phyloP scores from a whole-genome alignment of 2,797 vertebrate genomes.

The Luscinia luscinia region DNA sequence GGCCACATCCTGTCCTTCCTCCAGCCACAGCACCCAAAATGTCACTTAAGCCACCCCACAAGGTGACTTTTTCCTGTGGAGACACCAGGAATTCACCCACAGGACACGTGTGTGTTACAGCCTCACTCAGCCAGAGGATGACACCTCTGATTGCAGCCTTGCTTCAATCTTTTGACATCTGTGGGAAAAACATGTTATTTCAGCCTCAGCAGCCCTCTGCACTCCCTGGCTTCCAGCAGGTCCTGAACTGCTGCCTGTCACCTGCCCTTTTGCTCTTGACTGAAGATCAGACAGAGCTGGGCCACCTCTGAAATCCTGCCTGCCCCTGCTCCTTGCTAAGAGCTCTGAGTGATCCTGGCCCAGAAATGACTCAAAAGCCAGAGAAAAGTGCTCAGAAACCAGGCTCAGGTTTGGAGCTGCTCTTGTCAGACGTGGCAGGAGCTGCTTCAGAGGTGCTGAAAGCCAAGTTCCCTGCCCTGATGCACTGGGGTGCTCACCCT shows the following conservation, averaged over 20 bases:
- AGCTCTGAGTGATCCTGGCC: neutral
- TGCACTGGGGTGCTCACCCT: neutral
- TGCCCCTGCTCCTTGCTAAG: neutral
- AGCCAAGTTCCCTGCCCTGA: neutral
- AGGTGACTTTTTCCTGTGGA: neutral
- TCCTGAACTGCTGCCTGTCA: slow-evolving; percentile 11
- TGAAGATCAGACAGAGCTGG: neutral
- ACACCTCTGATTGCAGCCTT: neutral
- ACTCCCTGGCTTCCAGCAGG: neutral
- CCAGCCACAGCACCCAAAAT: neutral
- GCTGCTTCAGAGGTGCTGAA: neutral
- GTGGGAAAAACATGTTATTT: neutral
- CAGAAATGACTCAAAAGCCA: neutral
- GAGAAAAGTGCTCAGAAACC: neutral
- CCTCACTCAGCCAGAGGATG: neutral
- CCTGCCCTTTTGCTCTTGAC: neutral
- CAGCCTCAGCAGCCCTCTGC: neutral
- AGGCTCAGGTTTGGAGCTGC: rapidly evolving
- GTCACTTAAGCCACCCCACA: neutral
- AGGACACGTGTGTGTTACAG: neutral
- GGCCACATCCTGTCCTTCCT: neutral
- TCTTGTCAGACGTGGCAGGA: neutral
- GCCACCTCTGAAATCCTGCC: neutral
- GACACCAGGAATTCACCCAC: neutral
- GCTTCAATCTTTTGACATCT: neutral